A percentile compares a stretch with the other conserved stretches of the same genome.
Evolutionary conservation across 2,797 vertebrate species (phyloP).

Genomic region (Brotogeris chrysoptera): DNA sequence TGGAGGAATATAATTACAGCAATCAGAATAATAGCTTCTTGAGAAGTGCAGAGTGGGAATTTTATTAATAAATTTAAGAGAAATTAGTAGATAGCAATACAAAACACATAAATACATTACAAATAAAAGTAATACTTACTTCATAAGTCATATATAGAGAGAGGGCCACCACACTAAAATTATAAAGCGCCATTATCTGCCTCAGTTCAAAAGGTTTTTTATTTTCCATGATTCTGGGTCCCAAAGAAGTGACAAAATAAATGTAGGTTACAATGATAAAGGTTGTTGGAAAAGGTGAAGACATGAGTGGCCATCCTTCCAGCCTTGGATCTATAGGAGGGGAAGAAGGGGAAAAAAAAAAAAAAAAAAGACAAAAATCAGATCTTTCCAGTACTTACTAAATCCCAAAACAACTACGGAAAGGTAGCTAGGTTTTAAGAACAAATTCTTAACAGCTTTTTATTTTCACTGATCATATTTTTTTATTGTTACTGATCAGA

Average conservation of each 20-base stretch:
- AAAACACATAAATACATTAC: not conserved
- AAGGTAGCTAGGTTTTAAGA: not conserved
- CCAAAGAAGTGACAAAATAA: conserved; percentile 90
- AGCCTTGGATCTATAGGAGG: conserved; percentile 84
- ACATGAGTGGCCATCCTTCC: conserved; percentile 89
- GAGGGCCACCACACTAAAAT: conserved; percentile 88
- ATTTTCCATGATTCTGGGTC: conserved; percentile 95
- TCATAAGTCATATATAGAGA: conserved; percentile 96
- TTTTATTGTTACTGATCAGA: not conserved
- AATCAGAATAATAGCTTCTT: not conserved
- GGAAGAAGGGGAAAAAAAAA: fast-evolving
- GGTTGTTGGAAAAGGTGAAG: conserved; percentile 88
- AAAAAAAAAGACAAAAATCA: not conserved
- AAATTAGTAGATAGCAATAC: not conserved
- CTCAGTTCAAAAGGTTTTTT: conserved; percentile 91
- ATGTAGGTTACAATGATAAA: conserved; percentile 87
- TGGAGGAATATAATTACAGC: not conserved
- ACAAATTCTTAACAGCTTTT: not conserved
- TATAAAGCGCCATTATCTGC: conserved; percentile 86
- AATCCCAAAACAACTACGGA: not conserved
- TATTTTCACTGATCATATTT: not conserved
- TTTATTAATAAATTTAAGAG: not conserved
- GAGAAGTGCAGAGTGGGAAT: not conserved
- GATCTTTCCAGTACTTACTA: not conserved
- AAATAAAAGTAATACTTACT: conserved; percentile 75